Evolutionary conservation across 2,888 invertebrate genomes (phyloP), one percentile per base, ranked within the genome.

Genomic region (Acholoe squamosa): DNA sequence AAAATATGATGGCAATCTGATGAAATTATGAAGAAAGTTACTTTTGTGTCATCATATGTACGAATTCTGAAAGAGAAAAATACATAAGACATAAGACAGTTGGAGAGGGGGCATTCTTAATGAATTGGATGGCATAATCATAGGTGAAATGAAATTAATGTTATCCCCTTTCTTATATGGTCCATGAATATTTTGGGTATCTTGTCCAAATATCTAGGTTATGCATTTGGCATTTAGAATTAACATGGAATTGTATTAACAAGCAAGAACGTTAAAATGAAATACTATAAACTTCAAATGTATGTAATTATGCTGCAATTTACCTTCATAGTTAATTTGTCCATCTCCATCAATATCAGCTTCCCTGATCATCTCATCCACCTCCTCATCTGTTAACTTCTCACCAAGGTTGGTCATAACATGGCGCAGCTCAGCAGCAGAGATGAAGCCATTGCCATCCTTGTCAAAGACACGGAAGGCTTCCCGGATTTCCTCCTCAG

Each of bases 331-430:
- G 54, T 86, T 86, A 54, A 86, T 54, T 31, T 86, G 86, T n/a
- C 86, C 86, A 28, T 86, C 86, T 28, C 86, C 86, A 86, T 86
- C 86, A 52, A 86, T 86, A 31, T 86, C 86, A 14, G 86, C 86
- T 31, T 86, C 86, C 28, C 56, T 25, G 86, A 86, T 86, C 86
- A 86, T 86, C 56, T 86, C 86, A 54, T 86, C 86, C 3, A 86
- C 86, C 56, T 86, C 86, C 56, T 86, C 86, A 54, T 86, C 86
- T 86, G 86, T 86, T 16, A 86, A 56, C 86, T 86, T 86, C 86
- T 86, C 86, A 10, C 86, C 86, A 0, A 86, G 86, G 86, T 86
- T 86, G 0, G 86, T 86, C 86, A 86, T 86, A 1, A 86, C 86
- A 19, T 86, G 86, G 14, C 86, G 52, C 5, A 86, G 86, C 25